phyloP scores from a whole-genome alignment of 2,888 invertebrate species.

The Caenorhabditis drosophilae region DNA sequence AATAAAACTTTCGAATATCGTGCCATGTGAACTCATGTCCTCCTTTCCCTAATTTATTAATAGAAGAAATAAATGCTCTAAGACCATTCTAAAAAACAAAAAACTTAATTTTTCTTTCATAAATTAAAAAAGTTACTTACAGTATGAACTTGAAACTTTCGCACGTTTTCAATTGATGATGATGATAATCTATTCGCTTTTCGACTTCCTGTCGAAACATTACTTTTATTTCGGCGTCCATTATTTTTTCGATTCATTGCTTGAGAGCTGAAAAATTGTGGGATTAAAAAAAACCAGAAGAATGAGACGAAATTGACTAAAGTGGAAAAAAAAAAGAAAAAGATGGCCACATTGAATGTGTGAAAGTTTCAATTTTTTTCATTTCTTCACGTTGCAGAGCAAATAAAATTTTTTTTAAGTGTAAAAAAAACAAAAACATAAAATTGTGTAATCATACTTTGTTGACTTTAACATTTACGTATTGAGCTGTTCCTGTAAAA shows the following conservation, averaged over 20 bases:
- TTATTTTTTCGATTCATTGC: conserved; percentile 26
- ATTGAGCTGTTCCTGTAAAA: too few species aligned
- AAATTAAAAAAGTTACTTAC: conserved; percentile 6
- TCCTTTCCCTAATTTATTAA: conserved; percentile 12
- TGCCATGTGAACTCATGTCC: conserved; percentile 34
- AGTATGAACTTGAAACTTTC: conserved; percentile 17
- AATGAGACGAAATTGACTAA: too few species aligned
- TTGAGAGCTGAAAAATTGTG: background rate
- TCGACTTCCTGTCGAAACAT: conserved; percentile 20
- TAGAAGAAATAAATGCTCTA: conserved; percentile 12
- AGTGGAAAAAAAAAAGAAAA: too few species aligned
- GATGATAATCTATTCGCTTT: conserved; percentile 13
- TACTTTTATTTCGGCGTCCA: conserved; percentile 23
- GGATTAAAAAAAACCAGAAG: background rate
- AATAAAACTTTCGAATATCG: conserved; percentile 36
- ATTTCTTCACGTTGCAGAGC: too few species aligned
- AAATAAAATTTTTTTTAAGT: too few species aligned
- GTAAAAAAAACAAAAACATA: too few species aligned
- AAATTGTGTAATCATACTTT: too few species aligned
- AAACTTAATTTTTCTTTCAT: background rate
- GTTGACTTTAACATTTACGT: too few species aligned
- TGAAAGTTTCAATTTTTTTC: too few species aligned
- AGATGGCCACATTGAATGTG: too few species aligned
- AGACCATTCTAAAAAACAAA: conserved; percentile 25
- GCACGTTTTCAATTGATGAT: background rate